Percentiles rank a stretch among this genome's conserved stretches.
phyloP scores from a whole-genome alignment of 2,888 invertebrate genomes.

The Molorchus minor region DNA sequence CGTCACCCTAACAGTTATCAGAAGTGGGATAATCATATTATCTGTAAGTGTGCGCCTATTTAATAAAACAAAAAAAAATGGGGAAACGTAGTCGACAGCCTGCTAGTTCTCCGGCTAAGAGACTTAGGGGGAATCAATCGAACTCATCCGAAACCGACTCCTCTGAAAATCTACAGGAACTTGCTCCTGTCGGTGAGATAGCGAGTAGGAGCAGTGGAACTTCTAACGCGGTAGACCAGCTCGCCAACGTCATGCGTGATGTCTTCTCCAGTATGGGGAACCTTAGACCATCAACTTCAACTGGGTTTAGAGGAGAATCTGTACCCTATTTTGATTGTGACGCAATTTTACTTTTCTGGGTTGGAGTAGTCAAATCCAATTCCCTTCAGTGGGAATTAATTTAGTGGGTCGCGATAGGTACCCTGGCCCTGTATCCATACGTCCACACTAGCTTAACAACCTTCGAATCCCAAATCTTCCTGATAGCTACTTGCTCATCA shows the following conservation, averaged over 20 bases:
- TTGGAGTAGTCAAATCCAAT: no score
- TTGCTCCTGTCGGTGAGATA: not conserved
- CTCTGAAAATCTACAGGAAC: not conserved
- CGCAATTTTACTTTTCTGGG: no score
- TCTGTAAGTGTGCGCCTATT: no score
- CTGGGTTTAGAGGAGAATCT: conserved; percentile 19
- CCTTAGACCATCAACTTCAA: not conserved
- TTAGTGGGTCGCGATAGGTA: no score
- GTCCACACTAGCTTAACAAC: no score
- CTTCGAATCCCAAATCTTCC: no score
- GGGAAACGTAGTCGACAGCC: not conserved
- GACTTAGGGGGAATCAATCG: not conserved
- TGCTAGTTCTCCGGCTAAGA: not conserved
- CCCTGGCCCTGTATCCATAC: no score
- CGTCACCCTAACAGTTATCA: not conserved
- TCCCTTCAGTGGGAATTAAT: no score
- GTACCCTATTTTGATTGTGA: conserved; percentile 23
- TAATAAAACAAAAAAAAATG: not conserved
- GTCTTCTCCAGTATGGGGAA: not conserved
- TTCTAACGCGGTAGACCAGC: not conserved
- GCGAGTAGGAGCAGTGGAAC: not conserved
- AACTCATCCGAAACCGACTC: not conserved
- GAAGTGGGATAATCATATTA: not conserved
- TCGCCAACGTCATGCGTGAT: not conserved
- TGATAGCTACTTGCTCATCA: no score